Conservation (phyloP, 2,113 vertebrate genomes). For the Piaya cayana region DNA sequence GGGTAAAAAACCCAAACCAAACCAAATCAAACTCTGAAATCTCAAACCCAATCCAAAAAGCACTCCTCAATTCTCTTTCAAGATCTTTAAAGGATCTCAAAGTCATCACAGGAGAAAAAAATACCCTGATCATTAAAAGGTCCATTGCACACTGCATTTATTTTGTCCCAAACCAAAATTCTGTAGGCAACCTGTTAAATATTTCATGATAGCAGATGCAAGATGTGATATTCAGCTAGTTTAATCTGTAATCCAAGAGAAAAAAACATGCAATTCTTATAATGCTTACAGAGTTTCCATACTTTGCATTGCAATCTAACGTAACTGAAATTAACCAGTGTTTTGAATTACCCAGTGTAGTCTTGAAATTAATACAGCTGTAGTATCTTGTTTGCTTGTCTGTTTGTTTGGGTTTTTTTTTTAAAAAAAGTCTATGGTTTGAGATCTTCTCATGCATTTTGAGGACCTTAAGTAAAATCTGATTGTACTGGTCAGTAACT, state of each 20-base stretch:
- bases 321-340: not conserved
- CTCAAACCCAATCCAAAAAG: not conserved
- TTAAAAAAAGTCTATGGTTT: not conserved
- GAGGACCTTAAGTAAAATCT: not conserved
- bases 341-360: no score
- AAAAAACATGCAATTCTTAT: not conserved
- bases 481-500: not conserved
- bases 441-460: not conserved
- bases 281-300: not conserved
- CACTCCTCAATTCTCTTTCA: not conserved
- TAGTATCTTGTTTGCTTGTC: not conserved
- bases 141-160: not conserved
- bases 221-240: not conserved
- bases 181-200: not conserved
- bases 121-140: not conserved
- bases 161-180: not conserved
- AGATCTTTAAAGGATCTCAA: not conserved
- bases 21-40: not conserved
- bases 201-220: not conserved
- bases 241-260: not conserved
- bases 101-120: not conserved
- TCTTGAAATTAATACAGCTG: not conserved
- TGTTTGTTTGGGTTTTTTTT: fast-evolving
- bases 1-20: not conserved
- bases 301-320: not conserved